phyloP scores from a whole-genome alignment of 2,113 vertebrate genomes.

The Psammodynastes pulverulentus region DNA sequence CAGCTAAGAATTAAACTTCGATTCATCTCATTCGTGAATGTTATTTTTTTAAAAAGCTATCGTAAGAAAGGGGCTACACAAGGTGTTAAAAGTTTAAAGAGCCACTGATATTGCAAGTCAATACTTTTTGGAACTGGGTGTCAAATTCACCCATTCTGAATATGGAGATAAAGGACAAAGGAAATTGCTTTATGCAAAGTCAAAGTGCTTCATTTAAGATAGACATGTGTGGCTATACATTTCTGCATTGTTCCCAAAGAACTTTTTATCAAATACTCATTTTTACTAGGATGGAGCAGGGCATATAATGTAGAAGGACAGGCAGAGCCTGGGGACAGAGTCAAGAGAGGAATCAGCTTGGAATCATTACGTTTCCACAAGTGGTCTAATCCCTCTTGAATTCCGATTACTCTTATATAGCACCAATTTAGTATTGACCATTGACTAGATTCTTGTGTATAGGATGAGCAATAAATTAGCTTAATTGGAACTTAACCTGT shows the following conservation, averaged over 20 bases:
- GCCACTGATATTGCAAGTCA: neutral
- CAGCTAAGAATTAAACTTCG: neutral
- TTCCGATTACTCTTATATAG: too few relatives aligned
- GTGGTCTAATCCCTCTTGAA: too few relatives aligned
- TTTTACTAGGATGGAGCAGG: neutral
- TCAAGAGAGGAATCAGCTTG: too few relatives aligned
- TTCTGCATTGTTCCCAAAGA: neutral
- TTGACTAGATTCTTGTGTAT: too few relatives aligned
- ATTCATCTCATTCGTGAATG: neutral
- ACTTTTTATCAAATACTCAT: neutral
- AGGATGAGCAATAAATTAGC: too few relatives aligned
- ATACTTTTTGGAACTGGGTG: neutral
- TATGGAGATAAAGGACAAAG: neutral
- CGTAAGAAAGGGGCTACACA: neutral
- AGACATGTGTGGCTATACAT: neutral
- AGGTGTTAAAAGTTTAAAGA: neutral
- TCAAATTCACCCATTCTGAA: neutral
- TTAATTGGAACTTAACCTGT: too few relatives aligned
- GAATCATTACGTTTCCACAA: too few relatives aligned
- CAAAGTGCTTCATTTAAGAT: neutral
- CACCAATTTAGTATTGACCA: too few relatives aligned
- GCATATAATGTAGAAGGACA: neutral
- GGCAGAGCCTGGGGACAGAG: too few relatives aligned
- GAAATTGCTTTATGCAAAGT: neutral
- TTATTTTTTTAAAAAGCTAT: too few relatives aligned